Percentiles rank a stretch among this genome's conserved stretches.
Evolutionary conservation across 2,113 vertebrate species (phyloP).

Genomic region (Zosterops lateralis): DNA sequence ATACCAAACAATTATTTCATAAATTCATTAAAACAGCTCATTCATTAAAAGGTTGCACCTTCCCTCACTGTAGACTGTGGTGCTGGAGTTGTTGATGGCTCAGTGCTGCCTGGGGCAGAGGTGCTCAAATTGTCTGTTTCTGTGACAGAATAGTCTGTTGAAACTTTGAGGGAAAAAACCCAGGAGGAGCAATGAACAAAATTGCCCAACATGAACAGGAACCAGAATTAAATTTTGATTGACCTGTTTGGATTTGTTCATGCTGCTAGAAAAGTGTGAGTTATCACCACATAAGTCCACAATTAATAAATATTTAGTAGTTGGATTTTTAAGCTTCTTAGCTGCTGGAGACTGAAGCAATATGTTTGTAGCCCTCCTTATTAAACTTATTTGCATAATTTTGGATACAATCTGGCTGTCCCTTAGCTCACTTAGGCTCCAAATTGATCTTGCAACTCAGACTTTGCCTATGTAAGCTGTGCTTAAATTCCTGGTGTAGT

Average conservation of each 20-base stretch:
- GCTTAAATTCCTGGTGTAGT: background rate
- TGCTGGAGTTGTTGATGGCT: background rate
- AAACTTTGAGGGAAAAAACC: background rate
- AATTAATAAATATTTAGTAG: background rate
- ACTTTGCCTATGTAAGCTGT: background rate
- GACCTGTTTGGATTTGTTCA: background rate
- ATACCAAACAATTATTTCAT: background rate
- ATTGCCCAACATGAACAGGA: background rate
- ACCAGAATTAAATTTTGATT: background rate
- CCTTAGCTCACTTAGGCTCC: background rate
- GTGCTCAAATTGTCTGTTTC: rapidly evolving
- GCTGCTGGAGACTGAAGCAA: background rate
- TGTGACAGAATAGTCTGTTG: background rate
- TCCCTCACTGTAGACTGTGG: rapidly evolving
- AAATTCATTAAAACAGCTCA: background rate
- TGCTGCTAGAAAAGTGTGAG: background rate
- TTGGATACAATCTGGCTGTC: background rate
- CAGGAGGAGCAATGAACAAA: background rate
- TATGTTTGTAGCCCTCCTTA: background rate
- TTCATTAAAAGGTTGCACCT: background rate
- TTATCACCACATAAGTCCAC: background rate
- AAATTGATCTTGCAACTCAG: background rate
- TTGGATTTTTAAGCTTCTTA: background rate
- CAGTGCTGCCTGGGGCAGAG: rapidly evolving
- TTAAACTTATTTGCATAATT: background rate